phyloP scores from a whole-genome alignment of 2,888 invertebrate species.

The Synanthedon tipuliformis region DNA sequence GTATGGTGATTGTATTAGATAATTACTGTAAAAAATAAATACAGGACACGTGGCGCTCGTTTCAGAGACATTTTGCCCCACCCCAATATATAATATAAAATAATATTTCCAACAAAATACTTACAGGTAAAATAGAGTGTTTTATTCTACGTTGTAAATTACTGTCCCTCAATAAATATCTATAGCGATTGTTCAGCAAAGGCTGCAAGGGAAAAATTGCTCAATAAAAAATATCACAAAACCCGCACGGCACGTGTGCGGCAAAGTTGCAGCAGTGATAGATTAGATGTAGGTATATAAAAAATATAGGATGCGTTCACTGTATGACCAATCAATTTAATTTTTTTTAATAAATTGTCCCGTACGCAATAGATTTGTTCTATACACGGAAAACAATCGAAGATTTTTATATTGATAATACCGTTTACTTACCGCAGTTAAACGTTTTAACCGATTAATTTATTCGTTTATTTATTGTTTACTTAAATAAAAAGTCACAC shows the following conservation, averaged over 20 bases:
- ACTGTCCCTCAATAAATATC: slow-evolving; percentile 29
- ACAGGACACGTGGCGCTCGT: slow-evolving; percentile 65
- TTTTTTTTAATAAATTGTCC: too few relatives aligned
- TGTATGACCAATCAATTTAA: too few relatives aligned
- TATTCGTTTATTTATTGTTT: too few relatives aligned
- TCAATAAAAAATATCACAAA: slow-evolving; percentile 64
- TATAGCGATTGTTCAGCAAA: slow-evolving; percentile 26
- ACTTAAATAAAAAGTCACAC: too few relatives aligned
- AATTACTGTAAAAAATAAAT: slow-evolving; percentile 26
- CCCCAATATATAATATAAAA: slow-evolving; percentile 51
- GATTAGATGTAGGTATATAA: slow-evolving; percentile 2
- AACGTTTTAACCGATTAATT: too few relatives aligned
- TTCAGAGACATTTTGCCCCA: slow-evolving; percentile 61
- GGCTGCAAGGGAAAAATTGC: slow-evolving; percentile 47
- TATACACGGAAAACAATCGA: too few relatives aligned
- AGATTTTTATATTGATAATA: too few relatives aligned
- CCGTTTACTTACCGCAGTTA: too few relatives aligned
- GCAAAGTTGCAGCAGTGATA: slow-evolving; percentile 53
- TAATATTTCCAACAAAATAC: slow-evolving; percentile 31
- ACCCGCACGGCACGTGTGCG: slow-evolving; percentile 63
- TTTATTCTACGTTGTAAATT: slow-evolving; percentile 32
- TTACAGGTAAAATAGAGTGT: slow-evolving; percentile 38
- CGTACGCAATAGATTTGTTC: too few relatives aligned
- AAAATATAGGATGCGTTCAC: neutral
- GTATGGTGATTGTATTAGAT: too few relatives aligned